Conservation (phyloP, 2,113 vertebrate species). For the Thunnus thynnus region DNA sequence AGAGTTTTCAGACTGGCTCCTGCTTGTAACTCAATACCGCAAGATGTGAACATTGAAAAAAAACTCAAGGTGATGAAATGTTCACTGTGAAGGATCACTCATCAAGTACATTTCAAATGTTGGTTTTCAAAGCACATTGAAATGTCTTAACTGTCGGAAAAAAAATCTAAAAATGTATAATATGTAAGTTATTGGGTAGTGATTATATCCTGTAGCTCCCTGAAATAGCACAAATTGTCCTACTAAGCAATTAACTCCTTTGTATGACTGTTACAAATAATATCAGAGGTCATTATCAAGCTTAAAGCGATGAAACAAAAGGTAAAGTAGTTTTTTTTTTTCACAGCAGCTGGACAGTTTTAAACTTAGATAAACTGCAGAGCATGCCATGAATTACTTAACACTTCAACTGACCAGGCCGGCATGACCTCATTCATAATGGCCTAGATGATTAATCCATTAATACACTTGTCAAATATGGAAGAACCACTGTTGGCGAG, state of each 20-base stretch:
- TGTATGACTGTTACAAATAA: slow-evolving; percentile 18
- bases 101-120: slow-evolving; percentile 4
- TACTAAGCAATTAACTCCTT: slow-evolving; percentile 2
- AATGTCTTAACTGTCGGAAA: not conserved
- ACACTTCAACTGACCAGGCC: slow-evolving; percentile 44
- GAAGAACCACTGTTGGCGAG: not conserved
- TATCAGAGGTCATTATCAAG: slow-evolving; percentile 42
- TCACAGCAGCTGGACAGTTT: slow-evolving; percentile 33
- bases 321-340: slow-evolving; percentile 2
- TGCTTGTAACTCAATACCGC: slow-evolving; percentile 13
- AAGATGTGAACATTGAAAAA: slow-evolving; percentile 18
- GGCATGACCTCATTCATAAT: slow-evolving; percentile 56
- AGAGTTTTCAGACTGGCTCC: slow-evolving; percentile 37
- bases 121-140: slow-evolving; percentile 9
- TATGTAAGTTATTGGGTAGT: not conserved
- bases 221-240: slow-evolving; percentile 6
- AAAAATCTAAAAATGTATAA: not conserved
- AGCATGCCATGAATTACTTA: slow-evolving; percentile 56
- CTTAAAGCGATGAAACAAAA: slow-evolving; percentile 14
- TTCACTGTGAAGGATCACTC: slow-evolving; percentile 16
- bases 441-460: slow-evolving; percentile 45
- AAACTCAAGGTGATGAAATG: slow-evolving; percentile 17
- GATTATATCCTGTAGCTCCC: not conserved
- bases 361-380: slow-evolving; percentile 53
- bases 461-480: slow-evolving; percentile 51